Base-by-base conservation (phyloP, 2,797 vertebrate genomes). In the Acanthurus tractus region DNA sequence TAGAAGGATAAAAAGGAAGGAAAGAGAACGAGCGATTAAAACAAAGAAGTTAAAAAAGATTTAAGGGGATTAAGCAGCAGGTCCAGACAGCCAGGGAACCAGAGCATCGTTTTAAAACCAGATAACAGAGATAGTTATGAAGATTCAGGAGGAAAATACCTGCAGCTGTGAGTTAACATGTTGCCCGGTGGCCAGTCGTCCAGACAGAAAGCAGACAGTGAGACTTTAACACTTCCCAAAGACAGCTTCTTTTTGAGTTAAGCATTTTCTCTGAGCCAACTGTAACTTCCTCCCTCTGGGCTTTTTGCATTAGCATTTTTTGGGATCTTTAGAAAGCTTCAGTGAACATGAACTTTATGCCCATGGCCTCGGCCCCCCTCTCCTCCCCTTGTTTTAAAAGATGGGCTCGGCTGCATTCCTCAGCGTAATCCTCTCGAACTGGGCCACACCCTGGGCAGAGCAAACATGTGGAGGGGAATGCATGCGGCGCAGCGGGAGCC, bases 391-490 rank as follows among this genome's bases (percentile, higher is more conserved):
- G 78, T 90, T 90, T 89, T 90, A 91, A 89, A 90, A 90, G 86
- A 92, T 91, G 90, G 90, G 90, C 84, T 86, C n/a, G 82, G 85
- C 87, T 71, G 72, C 92, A 94, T 94, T 94, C 93, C 93, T 92
- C 84, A 9, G 79, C 38, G 78, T 94, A 94, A 93, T 93, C 93
- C 92, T 86, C 82, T 81, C 59, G 56, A 90, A 91, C 85, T 80
- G 90, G 89, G 88, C 90, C 90, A 92, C 92, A 85, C 93, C 93
- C 91, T 79, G 78, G 70, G 81, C 82, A 83, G 81, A 86, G 86
- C 85, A 89, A 90, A 92, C 90, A 88, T 76, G 88, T 79, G 86
- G 83, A 86, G 89, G 89, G 85, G 89, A 86, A 90, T 92, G 90
- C 84, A 82, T 48, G 86, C 79, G 0, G 78, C 50, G 20, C 79